Percentiles rank a stretch among this genome's conserved stretches.
Evolutionary conservation across 2,888 invertebrate species (phyloP).

Genomic region (Tanypteryx hageni): DNA sequence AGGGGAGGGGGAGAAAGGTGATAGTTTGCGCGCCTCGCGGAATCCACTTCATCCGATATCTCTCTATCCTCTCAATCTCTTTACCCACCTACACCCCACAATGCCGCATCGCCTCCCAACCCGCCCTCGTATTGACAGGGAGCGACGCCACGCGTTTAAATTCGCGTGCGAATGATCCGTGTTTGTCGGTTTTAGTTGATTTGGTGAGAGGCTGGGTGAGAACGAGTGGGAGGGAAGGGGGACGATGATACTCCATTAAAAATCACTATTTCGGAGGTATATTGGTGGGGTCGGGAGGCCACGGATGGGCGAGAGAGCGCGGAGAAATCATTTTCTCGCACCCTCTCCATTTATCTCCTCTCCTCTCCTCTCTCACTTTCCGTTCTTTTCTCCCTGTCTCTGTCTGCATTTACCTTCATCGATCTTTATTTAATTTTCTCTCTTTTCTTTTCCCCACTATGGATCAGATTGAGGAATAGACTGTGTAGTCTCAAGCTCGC

Average conservation of each 20-base stretch:
- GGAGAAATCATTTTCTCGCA: not conserved
- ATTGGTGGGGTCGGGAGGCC: not conserved
- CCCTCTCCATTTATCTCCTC: not conserved
- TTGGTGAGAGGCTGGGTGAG: not conserved
- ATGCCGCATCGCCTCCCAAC: not conserved
- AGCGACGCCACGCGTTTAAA: conserved; percentile 26
- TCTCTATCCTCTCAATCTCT: not conserved
- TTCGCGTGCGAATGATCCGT: conserved; percentile 35
- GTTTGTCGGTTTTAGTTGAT: conserved; percentile 57
- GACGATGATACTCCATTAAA: conserved; percentile 40
- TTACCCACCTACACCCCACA: not conserved
- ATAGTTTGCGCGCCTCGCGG: conserved; percentile 33
- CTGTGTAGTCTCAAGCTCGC: no score
- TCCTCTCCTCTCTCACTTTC: not conserved
- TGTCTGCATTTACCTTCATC: not conserved
- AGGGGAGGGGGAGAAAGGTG: not conserved
- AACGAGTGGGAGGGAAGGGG: not conserved
- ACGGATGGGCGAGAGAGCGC: no score
- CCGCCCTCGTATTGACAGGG: conserved; percentile 10
- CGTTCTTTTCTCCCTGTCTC: not conserved
- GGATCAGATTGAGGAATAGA: no score
- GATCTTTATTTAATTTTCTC: no score
- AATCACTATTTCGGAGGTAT: not conserved
- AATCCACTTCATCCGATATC: not conserved
- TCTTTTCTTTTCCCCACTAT: no score